These are phyloP conservation scores for Tapirus terrestris DNA, from an alignment of 2,113 vertebrate species.

Conservation along the genomic window DNA sequence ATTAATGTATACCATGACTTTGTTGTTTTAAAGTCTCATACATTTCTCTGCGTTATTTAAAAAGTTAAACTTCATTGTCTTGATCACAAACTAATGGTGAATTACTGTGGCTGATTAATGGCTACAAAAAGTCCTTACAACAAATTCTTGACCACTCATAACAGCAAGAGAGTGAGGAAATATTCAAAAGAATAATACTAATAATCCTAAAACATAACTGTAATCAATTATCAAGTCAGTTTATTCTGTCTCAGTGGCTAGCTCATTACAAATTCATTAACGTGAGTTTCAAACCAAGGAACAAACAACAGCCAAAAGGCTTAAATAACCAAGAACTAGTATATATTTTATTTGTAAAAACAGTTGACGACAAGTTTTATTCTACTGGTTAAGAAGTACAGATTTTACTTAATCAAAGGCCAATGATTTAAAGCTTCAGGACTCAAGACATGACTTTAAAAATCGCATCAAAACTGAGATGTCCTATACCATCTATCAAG, in stretches of 20 bases:
- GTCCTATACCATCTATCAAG: not conserved
- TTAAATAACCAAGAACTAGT: constrained; percentile 36
- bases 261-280: constrained; percentile 1
- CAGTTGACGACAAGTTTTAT: not conserved
- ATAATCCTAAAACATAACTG: constrained; percentile 30
- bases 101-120: not conserved
- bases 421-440: not conserved
- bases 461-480: not conserved
- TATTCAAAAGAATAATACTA: constrained; percentile 37
- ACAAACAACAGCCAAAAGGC: not conserved
- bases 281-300: not conserved
- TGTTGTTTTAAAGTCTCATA: not conserved
- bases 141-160: not conserved
- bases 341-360: constrained; percentile 13
- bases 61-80: constrained; percentile 5
- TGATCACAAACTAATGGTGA: not conserved
- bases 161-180: not conserved
- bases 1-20: not conserved
- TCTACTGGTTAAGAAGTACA: not conserved
- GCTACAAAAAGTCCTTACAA: not conserved
- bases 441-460: constrained; percentile 13
- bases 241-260: not conserved
- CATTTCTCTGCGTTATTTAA: not conserved
- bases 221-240: not conserved
- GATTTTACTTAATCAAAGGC: constrained; percentile 22